Conservation (phyloP, 1,140 invertebrate species). For the Lineus longissimus region DNA sequence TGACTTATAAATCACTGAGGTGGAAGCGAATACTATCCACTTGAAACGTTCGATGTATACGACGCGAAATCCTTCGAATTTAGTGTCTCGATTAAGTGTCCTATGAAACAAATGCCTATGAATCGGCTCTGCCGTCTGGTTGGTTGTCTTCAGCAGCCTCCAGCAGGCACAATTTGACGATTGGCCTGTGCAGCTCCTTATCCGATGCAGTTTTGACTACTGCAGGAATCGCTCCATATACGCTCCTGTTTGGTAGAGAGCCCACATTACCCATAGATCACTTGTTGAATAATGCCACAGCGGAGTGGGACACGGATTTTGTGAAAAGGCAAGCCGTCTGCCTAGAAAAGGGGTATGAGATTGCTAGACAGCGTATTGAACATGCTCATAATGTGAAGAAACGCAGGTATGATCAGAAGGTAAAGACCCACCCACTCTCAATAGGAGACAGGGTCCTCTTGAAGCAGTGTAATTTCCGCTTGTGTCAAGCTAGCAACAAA, state of each 20-base stretch:
- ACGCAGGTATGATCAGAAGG: background rate
- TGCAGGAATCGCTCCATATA: conserved; percentile 5
- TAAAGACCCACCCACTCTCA: background rate
- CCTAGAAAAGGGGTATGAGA: background rate
- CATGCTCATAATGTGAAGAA: background rate
- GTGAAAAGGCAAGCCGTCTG: background rate
- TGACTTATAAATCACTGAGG: no score
- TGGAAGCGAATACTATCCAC: no score
- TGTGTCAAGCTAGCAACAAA: no score
- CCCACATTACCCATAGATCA: background rate
- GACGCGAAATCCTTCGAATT: no score
- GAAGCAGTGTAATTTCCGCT: background rate
- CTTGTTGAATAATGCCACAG: background rate
- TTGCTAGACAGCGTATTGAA: background rate
- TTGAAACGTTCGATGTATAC: no score
- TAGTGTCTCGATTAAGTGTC: no score
- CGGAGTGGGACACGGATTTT: background rate
- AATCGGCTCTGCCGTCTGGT: no score
- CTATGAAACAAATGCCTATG: no score
- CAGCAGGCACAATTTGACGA: no score
- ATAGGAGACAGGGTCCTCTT: background rate
- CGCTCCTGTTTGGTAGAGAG: conserved; percentile 11
- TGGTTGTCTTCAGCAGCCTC: background rate
- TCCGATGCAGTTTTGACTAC: background rate
- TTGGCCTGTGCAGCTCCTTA: conserved; percentile 3